Conservation (phyloP, 2,797 vertebrate species). For the Sparus aurata region DNA sequence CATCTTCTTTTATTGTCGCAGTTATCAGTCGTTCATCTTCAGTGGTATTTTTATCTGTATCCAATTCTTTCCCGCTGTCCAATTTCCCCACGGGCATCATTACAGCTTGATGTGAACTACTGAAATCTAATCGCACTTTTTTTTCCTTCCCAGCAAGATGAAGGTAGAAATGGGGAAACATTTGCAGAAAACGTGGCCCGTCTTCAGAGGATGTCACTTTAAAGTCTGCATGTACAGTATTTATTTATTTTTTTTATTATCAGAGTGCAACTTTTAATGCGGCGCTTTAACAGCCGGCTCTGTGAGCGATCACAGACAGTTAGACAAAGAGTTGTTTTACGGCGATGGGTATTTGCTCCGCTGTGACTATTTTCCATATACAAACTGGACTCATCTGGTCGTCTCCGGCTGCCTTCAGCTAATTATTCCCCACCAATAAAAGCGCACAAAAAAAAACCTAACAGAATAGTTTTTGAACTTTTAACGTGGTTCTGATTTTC, state of each 20-base stretch:
- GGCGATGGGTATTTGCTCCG: constrained; percentile 24
- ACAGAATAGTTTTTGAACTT: constrained; percentile 9
- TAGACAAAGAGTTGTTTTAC: constrained; percentile 52
- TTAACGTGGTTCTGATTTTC: constrained; percentile 72
- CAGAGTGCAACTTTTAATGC: constrained; percentile 40
- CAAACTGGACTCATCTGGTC: constrained; percentile 38
- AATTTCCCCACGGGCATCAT: constrained; percentile 19
- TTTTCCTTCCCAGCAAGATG: constrained; percentile 10
- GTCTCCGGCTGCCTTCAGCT: constrained; percentile 22
- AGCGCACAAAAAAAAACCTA: constrained; percentile 5
- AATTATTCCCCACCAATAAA: constrained; percentile 49
- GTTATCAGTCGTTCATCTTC: constrained; percentile 35
- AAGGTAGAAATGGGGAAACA: constrained; percentile 25
- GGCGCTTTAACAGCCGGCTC: constrained; percentile 28
- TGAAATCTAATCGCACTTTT: constrained; percentile 51
- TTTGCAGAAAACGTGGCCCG: constrained; percentile 13
- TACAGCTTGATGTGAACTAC: constrained; percentile 29
- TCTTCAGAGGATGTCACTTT: constrained; percentile 18
- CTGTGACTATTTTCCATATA: constrained; percentile 32
- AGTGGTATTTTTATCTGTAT: constrained; percentile 32
- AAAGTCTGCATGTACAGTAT: neutral
- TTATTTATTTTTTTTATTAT: constrained; percentile 51
- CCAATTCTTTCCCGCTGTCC: constrained; percentile 26
- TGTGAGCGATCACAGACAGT: constrained; percentile 12
- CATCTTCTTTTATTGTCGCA: neutral